Base-by-base conservation (phyloP, 2,797 vertebrate species). In the Pogonophryne albipinna region DNA sequence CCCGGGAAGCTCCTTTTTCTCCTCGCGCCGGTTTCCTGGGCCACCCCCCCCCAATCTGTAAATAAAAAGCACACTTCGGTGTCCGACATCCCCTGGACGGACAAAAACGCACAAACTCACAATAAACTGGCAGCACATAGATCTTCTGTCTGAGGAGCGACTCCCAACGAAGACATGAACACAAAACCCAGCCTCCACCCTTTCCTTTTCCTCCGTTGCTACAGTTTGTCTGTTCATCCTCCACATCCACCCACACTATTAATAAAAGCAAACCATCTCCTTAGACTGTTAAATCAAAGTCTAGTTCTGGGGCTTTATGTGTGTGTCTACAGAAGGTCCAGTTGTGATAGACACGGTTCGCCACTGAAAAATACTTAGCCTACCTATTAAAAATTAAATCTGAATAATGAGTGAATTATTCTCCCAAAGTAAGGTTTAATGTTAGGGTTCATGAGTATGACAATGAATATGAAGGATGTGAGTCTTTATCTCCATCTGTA, bases 1-100 rank as follows among this genome's bases (percentile, higher is more conserved):
- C 79, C 61, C 74, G 62, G 93, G 91, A 94, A 91, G 89, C 88
- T 92, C 84, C 87, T 19, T 67, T 86, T 66, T 16, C 50, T 56
- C 64, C 50, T 66, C 50, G 38, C 88, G 85, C 82, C 88, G 52
- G 80, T 85, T 95, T 95, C 93, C 94, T 94, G 92, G 84, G n/a
- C n/a, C n/a, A n/a, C 20, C 20, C 23, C 89, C 23, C 23, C 89
- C 3, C 90, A 85, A 86, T 90, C 85, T 86, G 92, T 85, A 78
- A 62, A 92, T 87, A 94, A 91, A 91, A 90, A 88, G 31, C 75
- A 27, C 66, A 34, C 68, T 34, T 61, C 10, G 55, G 59, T 64
- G 65, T 84, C 85, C 44, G 19, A 19, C 71, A 27, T 27, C n/a
- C n/a, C 4, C 27, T 27, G 27, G 57, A 74, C 65, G 38, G 49